Evolutionary conservation across 2,888 invertebrate genomes (phyloP).

Genomic region (Trissolcus brochymenae): DNA sequence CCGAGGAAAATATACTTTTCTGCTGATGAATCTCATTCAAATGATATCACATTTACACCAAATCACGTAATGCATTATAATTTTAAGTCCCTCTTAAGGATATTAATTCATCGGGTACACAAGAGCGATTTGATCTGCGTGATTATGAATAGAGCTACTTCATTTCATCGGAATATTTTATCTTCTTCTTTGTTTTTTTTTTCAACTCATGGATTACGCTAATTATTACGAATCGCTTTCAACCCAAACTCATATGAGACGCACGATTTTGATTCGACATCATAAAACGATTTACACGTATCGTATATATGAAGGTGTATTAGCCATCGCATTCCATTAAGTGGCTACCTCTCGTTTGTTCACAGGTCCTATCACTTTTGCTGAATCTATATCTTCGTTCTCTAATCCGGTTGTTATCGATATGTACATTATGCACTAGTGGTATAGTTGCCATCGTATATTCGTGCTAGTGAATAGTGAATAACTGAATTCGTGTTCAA

Average conservation of each 20-base stretch:
- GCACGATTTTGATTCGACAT: conserved; percentile 42
- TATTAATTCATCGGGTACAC: conserved; percentile 26
- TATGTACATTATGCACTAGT: conserved; percentile 33
- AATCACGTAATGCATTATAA: conserved; percentile 22
- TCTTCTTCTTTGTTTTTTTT: conserved; percentile 2
- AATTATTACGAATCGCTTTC: conserved; percentile 65
- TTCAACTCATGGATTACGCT: conserved; percentile 21
- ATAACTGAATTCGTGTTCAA: conserved; percentile 42
- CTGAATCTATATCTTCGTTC: conserved; percentile 23
- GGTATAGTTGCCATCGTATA: conserved; percentile 27
- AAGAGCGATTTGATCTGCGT: conserved; percentile 25
- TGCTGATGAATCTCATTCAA: neutral
- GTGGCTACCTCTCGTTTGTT: conserved; percentile 29
- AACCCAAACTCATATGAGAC: conserved; percentile 45
- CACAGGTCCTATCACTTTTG: conserved; percentile 10
- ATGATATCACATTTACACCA: conserved; percentile 16
- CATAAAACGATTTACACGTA: conserved; percentile 37
- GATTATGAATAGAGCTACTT: conserved; percentile 38
- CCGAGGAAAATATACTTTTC: conserved; percentile 3
- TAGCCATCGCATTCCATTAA: conserved; percentile 21
- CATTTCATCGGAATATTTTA: conserved; percentile 12
- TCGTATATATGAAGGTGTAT: conserved; percentile 41
- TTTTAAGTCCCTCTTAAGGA: conserved; percentile 15
- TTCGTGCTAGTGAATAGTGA: conserved; percentile 38
- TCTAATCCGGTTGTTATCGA: conserved; percentile 44